Conservation (phyloP, 37 sponge, comb jelly and placozoan genomes). For the Chondrilla cf. caribensis region DNA sequence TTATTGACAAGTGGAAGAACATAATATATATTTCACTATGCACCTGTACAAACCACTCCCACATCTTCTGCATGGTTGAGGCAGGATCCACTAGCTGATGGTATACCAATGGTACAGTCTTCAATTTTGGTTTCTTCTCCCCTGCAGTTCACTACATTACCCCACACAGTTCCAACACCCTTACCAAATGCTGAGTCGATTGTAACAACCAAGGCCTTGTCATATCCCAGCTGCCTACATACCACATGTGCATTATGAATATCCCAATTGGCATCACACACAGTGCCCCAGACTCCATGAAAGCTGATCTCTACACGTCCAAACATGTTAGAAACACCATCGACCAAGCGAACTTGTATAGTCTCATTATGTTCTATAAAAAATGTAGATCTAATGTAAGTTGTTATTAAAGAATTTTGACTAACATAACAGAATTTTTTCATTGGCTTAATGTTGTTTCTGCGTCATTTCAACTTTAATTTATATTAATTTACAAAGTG, state of each 20-base stretch:
- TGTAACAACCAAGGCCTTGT: not conserved
- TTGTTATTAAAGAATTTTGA: too few species aligned
- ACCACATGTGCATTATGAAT: not conserved
- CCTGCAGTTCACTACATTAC: not conserved
- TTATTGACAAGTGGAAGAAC: too few species aligned
- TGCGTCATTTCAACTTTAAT: too few species aligned
- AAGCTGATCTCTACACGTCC: not conserved
- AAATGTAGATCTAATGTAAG: too few species aligned
- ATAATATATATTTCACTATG: too few species aligned
- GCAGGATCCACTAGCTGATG: not conserved
- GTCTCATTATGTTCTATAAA: not conserved
- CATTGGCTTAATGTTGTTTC: too few species aligned
- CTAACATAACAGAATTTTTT: too few species aligned
- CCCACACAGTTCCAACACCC: not conserved
- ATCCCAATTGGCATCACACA: not conserved
- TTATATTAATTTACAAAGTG: too few species aligned
- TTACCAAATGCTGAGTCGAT: not conserved
- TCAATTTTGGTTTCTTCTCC: not conserved
- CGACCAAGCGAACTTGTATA: not conserved
- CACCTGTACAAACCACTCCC: not conserved
- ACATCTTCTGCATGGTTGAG: not conserved
- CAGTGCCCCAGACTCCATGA: not conserved
- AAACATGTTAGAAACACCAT: not conserved
- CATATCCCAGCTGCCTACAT: slow-evolving; percentile 3
- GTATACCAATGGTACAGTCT: not conserved